These are phyloP conservation scores for Mystacornis crossleyi DNA, from an alignment of 2,113 vertebrate genomes.

Conservation along the genomic window DNA sequence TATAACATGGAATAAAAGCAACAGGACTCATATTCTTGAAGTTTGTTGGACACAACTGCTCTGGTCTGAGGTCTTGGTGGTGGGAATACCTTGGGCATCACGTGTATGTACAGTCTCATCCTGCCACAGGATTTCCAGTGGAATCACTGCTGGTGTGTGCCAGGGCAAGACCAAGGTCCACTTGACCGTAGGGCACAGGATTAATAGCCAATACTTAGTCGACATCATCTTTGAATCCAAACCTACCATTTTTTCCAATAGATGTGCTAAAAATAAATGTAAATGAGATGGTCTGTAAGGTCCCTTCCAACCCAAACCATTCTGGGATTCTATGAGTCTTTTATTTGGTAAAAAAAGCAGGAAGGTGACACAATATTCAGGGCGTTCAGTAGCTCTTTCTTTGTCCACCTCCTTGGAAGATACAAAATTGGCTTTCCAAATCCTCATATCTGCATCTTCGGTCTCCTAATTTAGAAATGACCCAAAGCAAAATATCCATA, in stretches of 20 bases:
- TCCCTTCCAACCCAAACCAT: not conserved
- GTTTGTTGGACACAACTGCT: not conserved
- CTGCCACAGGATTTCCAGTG: not conserved
- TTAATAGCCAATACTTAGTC: not conserved
- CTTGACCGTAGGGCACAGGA: not conserved
- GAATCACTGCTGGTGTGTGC: fast-evolving
- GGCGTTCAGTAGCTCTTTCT: not conserved
- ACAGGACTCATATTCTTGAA: not conserved
- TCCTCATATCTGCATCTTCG: not conserved
- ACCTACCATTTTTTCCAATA: not conserved
- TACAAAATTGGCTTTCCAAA: not conserved
- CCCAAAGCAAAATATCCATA: not conserved
- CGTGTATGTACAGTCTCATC: fast-evolving
- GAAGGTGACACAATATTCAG: not conserved
- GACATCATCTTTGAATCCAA: not conserved
- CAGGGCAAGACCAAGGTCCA: not conserved
- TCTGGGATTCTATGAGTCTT: not conserved
- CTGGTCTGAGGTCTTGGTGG: not conserved
- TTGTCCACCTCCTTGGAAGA: not conserved
- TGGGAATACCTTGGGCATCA: not conserved
- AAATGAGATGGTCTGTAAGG: not conserved
- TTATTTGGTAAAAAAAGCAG: not conserved
- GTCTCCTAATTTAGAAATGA: not conserved
- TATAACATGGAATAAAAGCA: not conserved
- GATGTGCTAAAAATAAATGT: not conserved